Conservation (phyloP, 2,888 invertebrate genomes). For the Nomada fucata region DNA sequence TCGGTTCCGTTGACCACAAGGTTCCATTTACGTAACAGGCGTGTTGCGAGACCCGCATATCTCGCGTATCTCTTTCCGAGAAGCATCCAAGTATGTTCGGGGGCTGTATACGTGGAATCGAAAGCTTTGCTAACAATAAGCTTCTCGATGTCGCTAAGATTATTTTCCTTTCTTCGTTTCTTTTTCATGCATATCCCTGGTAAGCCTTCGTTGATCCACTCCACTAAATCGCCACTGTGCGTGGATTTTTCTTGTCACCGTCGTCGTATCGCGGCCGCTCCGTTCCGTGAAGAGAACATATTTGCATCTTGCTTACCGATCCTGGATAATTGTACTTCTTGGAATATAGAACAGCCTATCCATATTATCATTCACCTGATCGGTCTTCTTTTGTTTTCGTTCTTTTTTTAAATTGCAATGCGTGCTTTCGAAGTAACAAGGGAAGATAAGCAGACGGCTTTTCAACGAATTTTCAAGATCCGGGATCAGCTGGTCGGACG, state of each 20-base stretch:
- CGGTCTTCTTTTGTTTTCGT: neutral
- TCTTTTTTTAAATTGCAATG: neutral
- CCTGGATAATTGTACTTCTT: neutral
- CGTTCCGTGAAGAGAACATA: neutral
- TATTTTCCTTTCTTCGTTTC: slow-evolving; percentile 8
- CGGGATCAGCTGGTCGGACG: slow-evolving; percentile 62
- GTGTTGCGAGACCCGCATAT: slow-evolving; percentile 54
- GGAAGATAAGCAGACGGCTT: slow-evolving; percentile 46
- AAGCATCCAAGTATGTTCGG: slow-evolving; percentile 15
- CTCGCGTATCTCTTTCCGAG: slow-evolving; percentile 50
- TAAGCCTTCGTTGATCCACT: neutral
- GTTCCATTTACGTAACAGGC: slow-evolving; percentile 60
- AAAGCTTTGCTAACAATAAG: neutral
- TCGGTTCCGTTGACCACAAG: slow-evolving; percentile 59
- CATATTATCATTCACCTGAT: neutral
- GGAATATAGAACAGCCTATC: neutral
- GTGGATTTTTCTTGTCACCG: neutral
- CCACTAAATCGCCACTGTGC: neutral
- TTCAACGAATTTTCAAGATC: slow-evolving; percentile 59
- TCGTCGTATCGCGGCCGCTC: neutral
- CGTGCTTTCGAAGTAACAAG: neutral
- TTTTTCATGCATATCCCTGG: neutral
- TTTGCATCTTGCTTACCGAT: slow-evolving; percentile 16
- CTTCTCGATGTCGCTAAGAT: slow-evolving; percentile 15
- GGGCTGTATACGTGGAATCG: slow-evolving; percentile 8